Percentiles rank a stretch among this genome's conserved stretches.
These are phyloP conservation scores for Drosophila obscura DNA, from an alignment of 1,140 invertebrate species.

Conservation along the genomic window DNA sequence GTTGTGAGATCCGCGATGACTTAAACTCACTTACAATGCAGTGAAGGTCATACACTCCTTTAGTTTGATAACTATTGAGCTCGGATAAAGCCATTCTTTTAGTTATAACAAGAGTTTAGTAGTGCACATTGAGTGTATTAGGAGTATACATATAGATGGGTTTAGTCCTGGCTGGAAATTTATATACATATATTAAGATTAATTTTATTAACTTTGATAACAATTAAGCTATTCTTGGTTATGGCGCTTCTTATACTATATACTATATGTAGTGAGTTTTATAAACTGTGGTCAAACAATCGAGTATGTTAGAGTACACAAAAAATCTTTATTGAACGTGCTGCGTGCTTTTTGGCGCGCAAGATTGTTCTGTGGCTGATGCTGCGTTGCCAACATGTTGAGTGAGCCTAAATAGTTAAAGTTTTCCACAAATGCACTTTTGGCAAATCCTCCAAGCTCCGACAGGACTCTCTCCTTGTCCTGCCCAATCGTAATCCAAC, in stretches of 20 bases:
- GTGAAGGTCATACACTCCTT: conserved; percentile 1
- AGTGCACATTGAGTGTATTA: too few species aligned
- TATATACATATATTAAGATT: too few species aligned
- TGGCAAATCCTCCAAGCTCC: conserved; percentile 49
- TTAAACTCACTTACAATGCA: conserved; percentile 74
- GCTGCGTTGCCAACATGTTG: conserved; percentile 72
- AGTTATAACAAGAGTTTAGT: too few species aligned
- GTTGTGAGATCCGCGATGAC: conserved; percentile 54
- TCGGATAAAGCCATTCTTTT: too few species aligned
- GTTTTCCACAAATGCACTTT: conserved; percentile 80
- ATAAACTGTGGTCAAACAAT: too few species aligned
- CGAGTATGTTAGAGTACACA: background rate
- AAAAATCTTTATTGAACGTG: conserved; percentile 71
- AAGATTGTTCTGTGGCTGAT: conserved; percentile 63
- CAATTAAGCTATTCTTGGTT: too few species aligned
- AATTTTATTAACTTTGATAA: too few species aligned
- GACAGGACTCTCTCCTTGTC: background rate
- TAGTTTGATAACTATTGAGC: too few species aligned
- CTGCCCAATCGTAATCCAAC: conserved; percentile 3
- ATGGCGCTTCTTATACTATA: too few species aligned
- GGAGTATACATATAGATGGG: too few species aligned
- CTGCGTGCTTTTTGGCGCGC: conserved; percentile 61
- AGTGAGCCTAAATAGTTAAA: conserved; percentile 82
- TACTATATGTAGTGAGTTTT: too few species aligned
- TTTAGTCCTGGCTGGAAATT: too few species aligned